These are phyloP conservation scores for Crotalus horridus DNA, from an alignment of 2,113 vertebrate species.

Conservation along the genomic window DNA sequence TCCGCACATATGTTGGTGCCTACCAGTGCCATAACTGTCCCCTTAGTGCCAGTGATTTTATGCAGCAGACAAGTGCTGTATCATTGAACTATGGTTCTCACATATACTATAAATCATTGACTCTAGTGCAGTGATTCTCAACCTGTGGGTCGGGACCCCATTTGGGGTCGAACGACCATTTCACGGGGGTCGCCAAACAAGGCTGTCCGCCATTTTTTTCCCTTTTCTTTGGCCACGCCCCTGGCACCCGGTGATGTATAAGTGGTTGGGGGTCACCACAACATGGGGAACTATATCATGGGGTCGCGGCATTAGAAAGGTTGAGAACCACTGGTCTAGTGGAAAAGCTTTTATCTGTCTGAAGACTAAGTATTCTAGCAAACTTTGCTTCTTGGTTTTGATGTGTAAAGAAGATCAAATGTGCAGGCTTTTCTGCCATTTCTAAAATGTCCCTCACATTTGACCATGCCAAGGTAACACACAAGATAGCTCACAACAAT, in stretches of 20 bases:
- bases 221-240: no score
- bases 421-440: not conserved
- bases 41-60: not conserved
- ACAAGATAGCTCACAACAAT: not conserved
- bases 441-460: not conserved
- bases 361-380: not conserved
- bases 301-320: no score
- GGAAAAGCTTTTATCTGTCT: not conserved
- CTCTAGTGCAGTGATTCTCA: no score
- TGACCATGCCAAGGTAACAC: not conserved
- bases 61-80: not conserved
- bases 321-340: no score
- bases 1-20: not conserved
- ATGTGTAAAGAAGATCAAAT: not conserved
- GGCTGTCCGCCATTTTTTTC: no score
- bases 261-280: no score
- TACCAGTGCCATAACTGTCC: not conserved
- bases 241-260: no score
- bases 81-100: not conserved
- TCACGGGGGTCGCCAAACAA: no score
- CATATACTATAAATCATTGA: not conserved
- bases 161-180: no score
- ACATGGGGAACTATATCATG: no score
- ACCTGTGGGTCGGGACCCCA: no score
- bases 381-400: not conserved